Percentiles rank a stretch among this genome's conserved stretches.
phyloP scores from a whole-genome alignment of 1,140 invertebrate species.

The Palaemon carinicauda region DNA sequence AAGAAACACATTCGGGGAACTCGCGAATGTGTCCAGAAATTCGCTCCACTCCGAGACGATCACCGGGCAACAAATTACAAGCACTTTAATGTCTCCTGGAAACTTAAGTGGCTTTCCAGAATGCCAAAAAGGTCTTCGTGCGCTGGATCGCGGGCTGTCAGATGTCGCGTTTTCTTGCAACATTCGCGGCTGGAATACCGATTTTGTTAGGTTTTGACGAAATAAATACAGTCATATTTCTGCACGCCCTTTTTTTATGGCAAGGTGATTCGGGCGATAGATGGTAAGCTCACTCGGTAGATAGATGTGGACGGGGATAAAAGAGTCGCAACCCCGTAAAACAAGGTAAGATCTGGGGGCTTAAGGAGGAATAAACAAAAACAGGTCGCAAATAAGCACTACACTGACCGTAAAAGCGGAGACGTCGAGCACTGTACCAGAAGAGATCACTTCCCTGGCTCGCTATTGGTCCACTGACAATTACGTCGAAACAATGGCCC shows the following conservation, averaged over 20 bases:
- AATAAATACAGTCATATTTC: too few species aligned
- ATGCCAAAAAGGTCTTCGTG: background rate
- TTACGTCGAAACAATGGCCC: slow-evolving; percentile 43
- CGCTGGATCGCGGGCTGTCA: background rate
- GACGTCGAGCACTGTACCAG: background rate
- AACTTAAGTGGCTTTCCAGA: slow-evolving; percentile 26
- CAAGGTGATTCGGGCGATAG: background rate
- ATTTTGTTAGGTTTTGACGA: too few species aligned
- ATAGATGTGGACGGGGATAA: slow-evolving; percentile 17
- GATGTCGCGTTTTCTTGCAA: background rate
- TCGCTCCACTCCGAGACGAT: background rate
- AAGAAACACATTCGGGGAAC: background rate
- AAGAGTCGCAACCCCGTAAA: slow-evolving; percentile 31
- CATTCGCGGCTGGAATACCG: background rate
- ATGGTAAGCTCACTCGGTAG: background rate
- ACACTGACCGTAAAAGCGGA: slow-evolving; percentile 10
- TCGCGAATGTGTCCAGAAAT: slow-evolving; percentile 9
- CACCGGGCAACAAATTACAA: slow-evolving; percentile 20
- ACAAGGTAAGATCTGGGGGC: slow-evolving; percentile 31
- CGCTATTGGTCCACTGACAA: slow-evolving; percentile 26
- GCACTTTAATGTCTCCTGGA: slow-evolving; percentile 9
- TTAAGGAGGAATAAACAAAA: slow-evolving; percentile 30
- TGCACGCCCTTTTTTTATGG: too few species aligned
- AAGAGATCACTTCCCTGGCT: background rate
- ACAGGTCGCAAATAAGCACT: background rate